Percentiles rank a stretch among this genome's conserved stretches.
Conservation (phyloP, 1,140 invertebrate species). For the Leptinotarsa texana region DNA sequence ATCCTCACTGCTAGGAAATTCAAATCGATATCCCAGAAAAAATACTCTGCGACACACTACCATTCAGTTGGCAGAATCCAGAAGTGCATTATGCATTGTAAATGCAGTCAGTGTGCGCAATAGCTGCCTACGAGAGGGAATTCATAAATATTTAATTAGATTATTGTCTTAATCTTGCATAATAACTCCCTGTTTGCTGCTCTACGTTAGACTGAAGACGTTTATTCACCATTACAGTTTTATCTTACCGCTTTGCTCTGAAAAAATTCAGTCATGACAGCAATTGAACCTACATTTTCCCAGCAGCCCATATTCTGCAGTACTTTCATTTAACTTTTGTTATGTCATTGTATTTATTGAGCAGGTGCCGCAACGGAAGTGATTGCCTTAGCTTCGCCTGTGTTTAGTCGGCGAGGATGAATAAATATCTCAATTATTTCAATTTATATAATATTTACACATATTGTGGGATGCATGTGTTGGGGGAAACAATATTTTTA, state of each 20-base stretch:
- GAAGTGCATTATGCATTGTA: slow-evolving; percentile 13
- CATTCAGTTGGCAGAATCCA: neutral
- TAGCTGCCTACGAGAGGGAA: slow-evolving; percentile 9
- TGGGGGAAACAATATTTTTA: no score
- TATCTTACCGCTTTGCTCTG: neutral
- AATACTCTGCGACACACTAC: no score
- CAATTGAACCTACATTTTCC: neutral
- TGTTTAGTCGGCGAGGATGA: no score
- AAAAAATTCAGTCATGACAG: neutral
- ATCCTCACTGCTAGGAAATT: no score
- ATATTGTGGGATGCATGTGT: no score
- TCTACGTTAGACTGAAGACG: neutral
- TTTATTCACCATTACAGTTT: neutral
- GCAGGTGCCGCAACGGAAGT: no score
- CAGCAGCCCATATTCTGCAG: neutral
- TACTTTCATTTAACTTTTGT: no score
- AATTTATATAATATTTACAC: no score
- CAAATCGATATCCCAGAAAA: no score
- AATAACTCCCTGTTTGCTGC: neutral
- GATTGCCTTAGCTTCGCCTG: no score
- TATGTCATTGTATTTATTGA: no score
- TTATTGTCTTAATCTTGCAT: slow-evolving; percentile 21
- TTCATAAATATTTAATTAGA: slow-evolving; percentile 27
- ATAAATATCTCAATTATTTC: no score
- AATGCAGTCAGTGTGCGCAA: slow-evolving; percentile 5